These are phyloP conservation scores for Unio delphinus DNA, from an alignment of 2,888 invertebrate genomes.

Conservation along the genomic window DNA sequence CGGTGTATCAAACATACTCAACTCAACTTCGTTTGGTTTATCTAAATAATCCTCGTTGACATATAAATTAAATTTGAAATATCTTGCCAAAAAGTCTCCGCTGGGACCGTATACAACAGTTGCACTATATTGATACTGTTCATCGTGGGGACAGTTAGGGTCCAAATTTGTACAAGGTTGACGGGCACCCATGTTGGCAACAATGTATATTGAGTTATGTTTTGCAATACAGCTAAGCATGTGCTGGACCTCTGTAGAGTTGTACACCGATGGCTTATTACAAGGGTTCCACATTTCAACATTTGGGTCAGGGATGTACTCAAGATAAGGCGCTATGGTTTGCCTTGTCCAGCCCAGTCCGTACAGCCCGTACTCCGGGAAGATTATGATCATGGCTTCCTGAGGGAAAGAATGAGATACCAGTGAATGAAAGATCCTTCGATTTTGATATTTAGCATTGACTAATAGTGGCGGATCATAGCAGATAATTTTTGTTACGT, in stretches of 20 bases:
- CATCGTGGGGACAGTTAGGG: slow-evolving; percentile 16
- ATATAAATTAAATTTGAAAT: slow-evolving; percentile 73
- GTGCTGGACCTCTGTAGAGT: slow-evolving; percentile 15
- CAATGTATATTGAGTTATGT: slow-evolving; percentile 23
- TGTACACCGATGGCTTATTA: neutral
- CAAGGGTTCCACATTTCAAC: slow-evolving; percentile 44
- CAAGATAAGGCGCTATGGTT: slow-evolving; percentile 26
- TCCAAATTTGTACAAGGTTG: slow-evolving; percentile 16
- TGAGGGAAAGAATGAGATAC: slow-evolving; percentile 57
- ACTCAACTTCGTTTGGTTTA: slow-evolving; percentile 35
- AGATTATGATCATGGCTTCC: slow-evolving; percentile 83
- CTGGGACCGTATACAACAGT: slow-evolving; percentile 25
- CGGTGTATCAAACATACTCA: slow-evolving; percentile 43
- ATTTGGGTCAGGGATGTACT: slow-evolving; percentile 24
- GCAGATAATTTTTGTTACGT: too few relatives aligned
- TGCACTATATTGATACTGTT: slow-evolving; percentile 19
- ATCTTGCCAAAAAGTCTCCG: slow-evolving; percentile 72
- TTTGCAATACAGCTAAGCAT: slow-evolving; percentile 33
- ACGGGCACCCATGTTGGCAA: slow-evolving; percentile 27
- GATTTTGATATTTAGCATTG: too few relatives aligned
- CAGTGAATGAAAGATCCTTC: too few relatives aligned
- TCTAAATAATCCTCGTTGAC: slow-evolving; percentile 71
- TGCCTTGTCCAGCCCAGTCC: slow-evolving; percentile 24
- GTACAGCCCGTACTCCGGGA: slow-evolving; percentile 79
- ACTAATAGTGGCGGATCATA: too few relatives aligned